Percentiles rank a stretch among this genome's conserved stretches.
phyloP scores from a whole-genome alignment of 2,888 invertebrate genomes.

The Mythimna loreyi region DNA sequence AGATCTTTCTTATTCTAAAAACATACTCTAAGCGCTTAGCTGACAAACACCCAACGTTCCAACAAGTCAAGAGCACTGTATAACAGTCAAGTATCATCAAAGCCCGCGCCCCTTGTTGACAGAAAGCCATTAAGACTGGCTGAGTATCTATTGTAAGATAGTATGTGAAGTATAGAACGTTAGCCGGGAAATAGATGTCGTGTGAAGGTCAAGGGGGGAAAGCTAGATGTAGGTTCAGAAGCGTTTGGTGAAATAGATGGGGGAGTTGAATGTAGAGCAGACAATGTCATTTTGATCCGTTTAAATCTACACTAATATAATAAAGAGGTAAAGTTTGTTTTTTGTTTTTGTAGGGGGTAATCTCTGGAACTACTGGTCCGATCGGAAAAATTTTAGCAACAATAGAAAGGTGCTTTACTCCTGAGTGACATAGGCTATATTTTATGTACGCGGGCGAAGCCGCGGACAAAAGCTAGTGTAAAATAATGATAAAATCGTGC shows the following conservation, averaged over 20 bases:
- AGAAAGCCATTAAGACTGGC: conserved; percentile 2
- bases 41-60: neutral
- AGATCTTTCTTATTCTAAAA: neutral
- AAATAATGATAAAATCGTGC: no score
- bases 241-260: neutral
- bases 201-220: conserved; percentile 18
- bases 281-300: neutral
- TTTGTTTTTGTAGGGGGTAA: no score
- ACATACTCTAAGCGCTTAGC: neutral
- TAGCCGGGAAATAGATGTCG: neutral
- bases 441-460: no score
- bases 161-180: neutral
- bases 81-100: conserved; percentile 16
- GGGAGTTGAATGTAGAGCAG: neutral
- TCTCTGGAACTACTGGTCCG: no score
- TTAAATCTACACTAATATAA: no score
- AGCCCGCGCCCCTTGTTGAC: neutral
- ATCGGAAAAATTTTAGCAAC: no score
- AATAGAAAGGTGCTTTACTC: no score
- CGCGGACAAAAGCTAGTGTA: no score
- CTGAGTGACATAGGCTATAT: no score
- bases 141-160: neutral
- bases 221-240: neutral
- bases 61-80: conserved; percentile 3
- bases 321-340: no score